Evolutionary conservation across 2,888 invertebrate species (phyloP), one percentile per base, ranked within the genome.

Genomic region (Herminia tarsipennalis): DNA sequence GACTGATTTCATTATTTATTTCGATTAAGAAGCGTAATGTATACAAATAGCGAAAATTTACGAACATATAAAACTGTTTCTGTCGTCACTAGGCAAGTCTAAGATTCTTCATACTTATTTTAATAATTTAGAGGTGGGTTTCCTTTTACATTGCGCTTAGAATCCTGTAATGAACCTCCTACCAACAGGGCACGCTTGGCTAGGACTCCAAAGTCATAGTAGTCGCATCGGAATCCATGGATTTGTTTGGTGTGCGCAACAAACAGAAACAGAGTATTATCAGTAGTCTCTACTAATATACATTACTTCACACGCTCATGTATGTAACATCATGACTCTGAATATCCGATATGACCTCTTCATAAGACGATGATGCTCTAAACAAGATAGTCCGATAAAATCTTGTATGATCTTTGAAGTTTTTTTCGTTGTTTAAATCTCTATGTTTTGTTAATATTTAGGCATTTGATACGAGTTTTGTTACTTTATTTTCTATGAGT

Each of bases 191-290:
- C n/a, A n/a, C n/a, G n/a, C n/a, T n/a, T n/a, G n/a, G n/a, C n/a
- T n/a, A n/a, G n/a, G n/a, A 18, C 3, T 57, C 35, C 47, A 1
- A 3, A 64, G 10, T 54, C 13, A 5, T n/a, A 6, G 54, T 48
- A 10, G 54, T 44, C n/a, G 21, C 41, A 43, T 24, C 17, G 1
- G 39, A 36, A 27, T 2, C 8, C 22, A 33, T 16, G 20, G 40
- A 41, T 47, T 47, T 36, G 25, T 36, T n/a, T 27, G 27, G 32
- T 32, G 24, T 46, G 38, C 21, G 47, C 39, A 61, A 48, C 42
- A 50, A 30, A 16, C 22, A 34, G 38, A n/a, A 46, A 40, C 41
- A 18, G n/a, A 21, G 34, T 32, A 47, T 60, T 45, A 65, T 60
- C 41, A 25, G 14, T 10, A 46, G 53, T 65, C 40, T 48, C 37